These are phyloP conservation scores for Balanococcus diminutus DNA, from an alignment of 2,888 invertebrate species.

Conservation along the genomic window DNA sequence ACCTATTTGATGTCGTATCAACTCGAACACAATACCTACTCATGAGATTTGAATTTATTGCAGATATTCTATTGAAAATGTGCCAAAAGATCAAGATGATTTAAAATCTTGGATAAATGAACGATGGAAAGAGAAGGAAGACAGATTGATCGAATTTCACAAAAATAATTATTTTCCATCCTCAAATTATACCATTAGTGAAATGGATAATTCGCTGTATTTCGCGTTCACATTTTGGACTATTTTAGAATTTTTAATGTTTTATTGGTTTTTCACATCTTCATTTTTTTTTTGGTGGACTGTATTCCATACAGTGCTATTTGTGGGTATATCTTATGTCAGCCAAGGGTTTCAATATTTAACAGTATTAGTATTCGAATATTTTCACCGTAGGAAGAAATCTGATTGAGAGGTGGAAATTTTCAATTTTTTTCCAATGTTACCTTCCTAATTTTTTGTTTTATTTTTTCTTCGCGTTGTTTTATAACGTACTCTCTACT, in stretches of 20 bases:
- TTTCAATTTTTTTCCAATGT: background rate
- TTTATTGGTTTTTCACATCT: conserved; percentile 62
- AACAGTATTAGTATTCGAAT: conserved; percentile 61
- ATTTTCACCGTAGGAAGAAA: background rate
- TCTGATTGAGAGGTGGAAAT: background rate
- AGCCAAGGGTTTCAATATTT: conserved; percentile 69
- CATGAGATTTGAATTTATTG: conserved; percentile 57
- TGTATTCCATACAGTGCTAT: conserved; percentile 65
- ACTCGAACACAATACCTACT: background rate
- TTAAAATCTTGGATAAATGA: conserved; percentile 71
- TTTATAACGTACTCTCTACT: background rate
- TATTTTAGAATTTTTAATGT: conserved; percentile 63
- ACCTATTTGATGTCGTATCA: background rate
- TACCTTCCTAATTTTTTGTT: background rate
- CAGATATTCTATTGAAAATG: conserved; percentile 68
- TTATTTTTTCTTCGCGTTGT: background rate
- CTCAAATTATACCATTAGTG: background rate
- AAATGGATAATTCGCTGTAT: conserved; percentile 62
- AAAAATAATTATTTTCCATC: conserved; percentile 64
- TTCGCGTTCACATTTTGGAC: conserved; percentile 73
- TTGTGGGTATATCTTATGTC: conserved; percentile 66
- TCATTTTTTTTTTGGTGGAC: conserved; percentile 66
- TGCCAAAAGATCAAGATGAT: conserved; percentile 67
- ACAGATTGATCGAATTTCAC: conserved; percentile 67
- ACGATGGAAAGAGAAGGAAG: conserved; percentile 73